Base-by-base conservation (phyloP, 2,888 invertebrate genomes). In the Herminia tarsipennalis region DNA sequence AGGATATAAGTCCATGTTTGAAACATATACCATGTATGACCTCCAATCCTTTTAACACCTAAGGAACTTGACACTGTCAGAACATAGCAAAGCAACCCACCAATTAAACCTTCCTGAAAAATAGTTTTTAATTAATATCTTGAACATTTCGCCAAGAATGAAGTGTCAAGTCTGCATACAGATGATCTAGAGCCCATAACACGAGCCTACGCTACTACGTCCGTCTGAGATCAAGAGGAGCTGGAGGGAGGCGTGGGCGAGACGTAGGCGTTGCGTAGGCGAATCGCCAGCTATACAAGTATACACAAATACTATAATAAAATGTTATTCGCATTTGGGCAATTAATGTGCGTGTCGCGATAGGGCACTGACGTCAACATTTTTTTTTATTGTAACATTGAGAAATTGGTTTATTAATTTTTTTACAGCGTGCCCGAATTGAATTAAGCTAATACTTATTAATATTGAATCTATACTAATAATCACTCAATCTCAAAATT, bases 261-360 rank as follows among this genome's bases (percentile, higher is more conserved):
- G 41, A 64, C 57, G 70, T 69, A 45, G 70, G 66, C 35, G 41
- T 34, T 37, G 66, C 70, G 73, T 72, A 66, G 86, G 85, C 78
- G 83, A 81, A 66, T 76, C 77, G 56, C 60, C 74, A 71, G 69
- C 77, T 74, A 73, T 73, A 72, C 63, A 28, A 35, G 36, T 53
- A 57, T 50, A 42, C 50, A 53, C 33, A 45, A 21, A 37, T 39
- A 45, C 30, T 37, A 41, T 58, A 62, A 63, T 53, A 66, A 59
- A 74, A 73, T 71, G 66, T 66, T 80, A 70, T 80, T 81, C 78
- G 76, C 74, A 73, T 82, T 83, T 79, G 72, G 76, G 71, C 78
- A 82, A 82, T 82, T 80, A 83, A 77, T 78, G 75, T 75, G 75
- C 77, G 76, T 70, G 70, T 66, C 66, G 61, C 64, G 55, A 64